A percentile compares a stretch with the other conserved stretches of the same genome.
Evolutionary conservation across 2,888 invertebrate genomes (phyloP).

Genomic region (Deilephila porcellus): DNA sequence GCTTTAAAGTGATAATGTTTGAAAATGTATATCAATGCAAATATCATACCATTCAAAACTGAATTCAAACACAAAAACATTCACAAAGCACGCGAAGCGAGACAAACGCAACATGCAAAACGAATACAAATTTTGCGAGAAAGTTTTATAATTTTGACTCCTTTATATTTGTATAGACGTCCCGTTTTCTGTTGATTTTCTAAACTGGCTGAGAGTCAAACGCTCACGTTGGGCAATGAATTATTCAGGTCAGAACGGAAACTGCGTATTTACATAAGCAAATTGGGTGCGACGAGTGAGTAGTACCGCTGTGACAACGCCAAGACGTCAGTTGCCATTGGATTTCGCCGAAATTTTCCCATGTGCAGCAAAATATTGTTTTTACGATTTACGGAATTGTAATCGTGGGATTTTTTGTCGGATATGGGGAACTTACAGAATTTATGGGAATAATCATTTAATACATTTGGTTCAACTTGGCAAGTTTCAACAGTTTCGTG

Average conservation of each 20-base stretch:
- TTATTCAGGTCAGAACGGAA: constrained; percentile 81
- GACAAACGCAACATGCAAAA: constrained; percentile 33
- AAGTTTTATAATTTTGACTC: constrained; percentile 67
- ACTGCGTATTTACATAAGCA: constrained; percentile 84
- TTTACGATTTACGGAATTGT: neutral
- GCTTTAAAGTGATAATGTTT: neutral
- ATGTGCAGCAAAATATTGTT: neutral
- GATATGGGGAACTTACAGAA: too few species aligned
- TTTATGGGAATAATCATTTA: too few species aligned
- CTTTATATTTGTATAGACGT: constrained; percentile 66
- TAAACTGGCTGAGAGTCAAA: constrained; percentile 74
- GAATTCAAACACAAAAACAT: constrained; percentile 38
- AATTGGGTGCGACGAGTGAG: constrained; percentile 77
- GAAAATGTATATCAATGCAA: neutral
- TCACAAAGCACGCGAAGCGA: neutral
- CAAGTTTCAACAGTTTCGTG: too few species aligned
- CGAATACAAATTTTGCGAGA: constrained; percentile 32
- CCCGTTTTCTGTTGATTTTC: constrained; percentile 76
- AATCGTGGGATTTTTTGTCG: too few species aligned
- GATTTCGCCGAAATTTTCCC: constrained; percentile 7
- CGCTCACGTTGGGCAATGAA: constrained; percentile 75
- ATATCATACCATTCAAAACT: constrained; percentile 43
- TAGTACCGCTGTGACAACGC: constrained; percentile 28
- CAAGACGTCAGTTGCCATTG: constrained; percentile 27
- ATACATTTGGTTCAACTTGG: too few species aligned